These are phyloP conservation scores for Cervus canadensis DNA, from an alignment of 2,113 vertebrate species.

Conservation along the genomic window DNA sequence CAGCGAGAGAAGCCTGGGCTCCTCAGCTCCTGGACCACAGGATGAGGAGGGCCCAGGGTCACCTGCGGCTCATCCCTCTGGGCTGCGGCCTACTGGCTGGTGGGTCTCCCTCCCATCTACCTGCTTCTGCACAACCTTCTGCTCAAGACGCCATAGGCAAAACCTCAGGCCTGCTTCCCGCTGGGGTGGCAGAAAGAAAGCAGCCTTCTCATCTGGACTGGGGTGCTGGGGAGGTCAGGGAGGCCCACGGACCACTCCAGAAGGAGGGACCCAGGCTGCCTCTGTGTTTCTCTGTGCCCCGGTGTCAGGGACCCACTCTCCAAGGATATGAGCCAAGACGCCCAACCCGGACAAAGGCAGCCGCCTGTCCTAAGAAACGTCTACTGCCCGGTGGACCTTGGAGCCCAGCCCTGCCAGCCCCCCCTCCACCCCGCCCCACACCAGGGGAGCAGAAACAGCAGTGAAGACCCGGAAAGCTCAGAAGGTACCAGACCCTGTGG, in stretches of 20 bases:
- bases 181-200: not conserved
- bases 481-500: not conserved
- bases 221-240: not conserved
- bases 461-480: accelerated
- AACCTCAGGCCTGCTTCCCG: not conserved
- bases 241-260: not conserved
- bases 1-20: not conserved
- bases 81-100: not conserved
- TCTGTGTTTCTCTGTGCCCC: not conserved
- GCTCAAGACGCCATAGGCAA: not conserved
- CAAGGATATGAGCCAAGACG: accelerated
- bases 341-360: not conserved
- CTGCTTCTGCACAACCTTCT: not conserved
- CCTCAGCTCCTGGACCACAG: not conserved
- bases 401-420: not conserved
- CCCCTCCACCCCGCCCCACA: accelerated
- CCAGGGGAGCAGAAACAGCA: not conserved
- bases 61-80: not conserved
- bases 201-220: not conserved
- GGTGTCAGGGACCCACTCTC: not conserved
- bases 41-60: not conserved
- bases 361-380: not conserved
- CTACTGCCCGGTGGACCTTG: accelerated
- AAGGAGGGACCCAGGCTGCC: not conserved
- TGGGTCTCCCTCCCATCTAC: not conserved